phyloP scores from a whole-genome alignment of 2,113 vertebrate species.

The Zapus hudsonius region DNA sequence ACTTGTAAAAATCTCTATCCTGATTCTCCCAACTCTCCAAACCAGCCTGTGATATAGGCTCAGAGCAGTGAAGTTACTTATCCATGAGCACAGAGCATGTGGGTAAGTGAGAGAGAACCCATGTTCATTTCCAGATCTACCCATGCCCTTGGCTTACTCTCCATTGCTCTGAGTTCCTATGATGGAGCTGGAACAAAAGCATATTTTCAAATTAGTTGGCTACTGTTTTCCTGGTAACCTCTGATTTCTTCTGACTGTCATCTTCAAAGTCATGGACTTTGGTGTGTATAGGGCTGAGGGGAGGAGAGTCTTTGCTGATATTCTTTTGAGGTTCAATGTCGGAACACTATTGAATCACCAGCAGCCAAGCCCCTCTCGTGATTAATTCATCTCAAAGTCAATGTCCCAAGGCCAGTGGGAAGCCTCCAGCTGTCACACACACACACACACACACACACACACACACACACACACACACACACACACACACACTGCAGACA shows the following conservation, averaged over 20 bases:
- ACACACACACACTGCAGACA: background rate
- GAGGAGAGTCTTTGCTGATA: background rate
- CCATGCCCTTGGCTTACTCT: background rate
- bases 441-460: no score
- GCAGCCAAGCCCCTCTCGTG: no score
- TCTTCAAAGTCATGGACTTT: background rate
- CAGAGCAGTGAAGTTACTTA: background rate
- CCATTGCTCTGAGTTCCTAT: background rate
- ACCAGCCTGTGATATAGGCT: background rate
- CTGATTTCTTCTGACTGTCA: background rate
- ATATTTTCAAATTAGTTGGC: slow-evolving; percentile 21
- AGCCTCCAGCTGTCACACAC: background rate
- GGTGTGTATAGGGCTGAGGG: no score
- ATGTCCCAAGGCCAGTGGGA: background rate
- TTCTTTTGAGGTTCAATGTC: background rate
- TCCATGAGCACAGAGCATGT: background rate
- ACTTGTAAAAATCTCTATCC: background rate
- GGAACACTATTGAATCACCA: background rate
- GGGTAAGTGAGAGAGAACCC: background rate
- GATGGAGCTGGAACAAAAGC: background rate
- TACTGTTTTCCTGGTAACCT: background rate
- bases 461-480: no score
- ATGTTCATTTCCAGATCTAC: background rate
- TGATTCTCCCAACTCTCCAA: background rate
- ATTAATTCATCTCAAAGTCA: background rate